Evolutionary conservation across 1,140 invertebrate species (phyloP).

Genomic region (Listronotus bonariensis): DNA sequence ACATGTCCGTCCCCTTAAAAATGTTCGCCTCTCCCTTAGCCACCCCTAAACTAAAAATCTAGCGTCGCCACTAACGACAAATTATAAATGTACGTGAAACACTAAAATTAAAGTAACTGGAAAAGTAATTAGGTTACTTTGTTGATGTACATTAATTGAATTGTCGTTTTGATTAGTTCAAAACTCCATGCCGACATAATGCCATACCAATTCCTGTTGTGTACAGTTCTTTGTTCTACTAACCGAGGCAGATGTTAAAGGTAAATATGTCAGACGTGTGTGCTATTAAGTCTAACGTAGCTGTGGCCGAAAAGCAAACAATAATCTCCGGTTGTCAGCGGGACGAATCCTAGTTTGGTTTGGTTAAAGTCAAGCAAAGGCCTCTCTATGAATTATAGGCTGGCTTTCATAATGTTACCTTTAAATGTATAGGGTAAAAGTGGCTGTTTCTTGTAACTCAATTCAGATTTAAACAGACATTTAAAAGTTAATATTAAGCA

Average conservation of each 20-base stretch:
- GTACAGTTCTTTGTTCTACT: conserved; percentile 26
- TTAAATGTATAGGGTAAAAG: neutral
- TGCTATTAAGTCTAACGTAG: conserved; percentile 42
- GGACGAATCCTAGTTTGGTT: conserved; percentile 15
- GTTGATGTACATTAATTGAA: conserved; percentile 12
- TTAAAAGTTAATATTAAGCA: no score
- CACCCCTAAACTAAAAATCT: no score
- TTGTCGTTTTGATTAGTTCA: conserved; percentile 26
- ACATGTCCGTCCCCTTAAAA: no score
- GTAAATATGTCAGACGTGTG: conserved; percentile 44
- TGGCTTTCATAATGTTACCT: neutral
- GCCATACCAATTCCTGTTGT: conserved; percentile 16
- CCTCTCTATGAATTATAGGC: conserved; percentile 3
- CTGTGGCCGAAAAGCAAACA: conserved; percentile 42
- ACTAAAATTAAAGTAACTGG: neutral
- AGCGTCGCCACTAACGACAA: no score
- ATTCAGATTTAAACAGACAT: no score
- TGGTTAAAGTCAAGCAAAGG: neutral
- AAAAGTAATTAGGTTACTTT: conserved; percentile 21
- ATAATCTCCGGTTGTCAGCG: conserved; percentile 45
- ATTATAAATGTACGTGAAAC: no score
- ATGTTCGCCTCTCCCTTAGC: no score
- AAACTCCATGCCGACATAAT: conserved; percentile 12
- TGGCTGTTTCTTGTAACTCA: no score
- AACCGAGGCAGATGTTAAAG: conserved; percentile 40